Evolutionary conservation across 2,797 vertebrate species (phyloP).

Genomic region (Bradypodion ventrale): DNA sequence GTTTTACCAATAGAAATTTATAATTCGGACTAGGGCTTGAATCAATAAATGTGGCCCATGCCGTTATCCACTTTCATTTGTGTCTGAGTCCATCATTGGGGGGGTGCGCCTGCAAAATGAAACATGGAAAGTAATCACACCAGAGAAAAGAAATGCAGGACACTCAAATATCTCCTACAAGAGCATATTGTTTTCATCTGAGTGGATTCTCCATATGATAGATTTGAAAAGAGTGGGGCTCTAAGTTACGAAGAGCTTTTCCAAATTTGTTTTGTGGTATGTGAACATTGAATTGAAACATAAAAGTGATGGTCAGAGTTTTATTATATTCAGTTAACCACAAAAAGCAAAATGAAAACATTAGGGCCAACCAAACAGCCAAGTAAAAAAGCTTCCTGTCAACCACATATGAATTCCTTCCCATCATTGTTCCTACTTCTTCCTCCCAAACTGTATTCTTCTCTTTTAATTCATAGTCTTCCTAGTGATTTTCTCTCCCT

Average conservation of each 20-base stretch:
- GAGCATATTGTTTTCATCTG: slow-evolving; percentile 36
- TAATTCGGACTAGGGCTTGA: no score
- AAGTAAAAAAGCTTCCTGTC: not conserved
- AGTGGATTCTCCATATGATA: slow-evolving; percentile 14
- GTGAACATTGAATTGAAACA: not conserved
- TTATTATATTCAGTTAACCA: not conserved
- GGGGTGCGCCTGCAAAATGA: no score
- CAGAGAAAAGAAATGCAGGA: slow-evolving; percentile 36
- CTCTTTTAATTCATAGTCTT: not conserved
- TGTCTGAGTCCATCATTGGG: no score
- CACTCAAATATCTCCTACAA: slow-evolving; percentile 33
- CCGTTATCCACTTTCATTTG: no score
- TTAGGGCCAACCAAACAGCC: not conserved
- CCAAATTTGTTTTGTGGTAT: slow-evolving; percentile 9
- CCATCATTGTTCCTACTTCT: not conserved
- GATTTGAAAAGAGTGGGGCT: slow-evolving; percentile 33
- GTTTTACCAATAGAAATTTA: no score
- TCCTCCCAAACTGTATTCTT: not conserved
- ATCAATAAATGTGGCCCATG: no score
- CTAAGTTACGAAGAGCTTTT: slow-evolving; percentile 26
- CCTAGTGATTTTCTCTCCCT: not conserved
- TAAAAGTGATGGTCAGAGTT: not conserved
- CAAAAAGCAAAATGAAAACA: slow-evolving; percentile 28
- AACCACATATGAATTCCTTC: not conserved
- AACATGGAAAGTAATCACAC: slow-evolving; percentile 51